Base-by-base conservation (phyloP, 1,140 invertebrate species). In the Bombus turneri region DNA sequence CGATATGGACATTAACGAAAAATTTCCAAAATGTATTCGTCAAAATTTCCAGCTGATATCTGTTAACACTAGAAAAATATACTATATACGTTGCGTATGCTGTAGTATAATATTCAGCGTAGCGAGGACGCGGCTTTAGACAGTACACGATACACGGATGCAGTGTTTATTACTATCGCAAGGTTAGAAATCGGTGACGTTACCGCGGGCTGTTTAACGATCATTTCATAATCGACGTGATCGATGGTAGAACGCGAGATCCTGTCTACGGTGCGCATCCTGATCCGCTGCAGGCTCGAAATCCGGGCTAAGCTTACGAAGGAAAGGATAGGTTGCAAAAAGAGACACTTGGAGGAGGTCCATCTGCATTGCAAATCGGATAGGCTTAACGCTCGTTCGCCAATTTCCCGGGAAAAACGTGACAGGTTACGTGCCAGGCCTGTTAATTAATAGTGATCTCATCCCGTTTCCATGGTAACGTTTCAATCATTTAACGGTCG, bases 401-500 rank as follows among this genome's bases (percentile, higher is more conserved):
- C 73, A 79, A 86, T 88, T 88, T 88, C 84, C 74, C 73, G 47
- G 69, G 87, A 81, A 88, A 87, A 82, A 87, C 79, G 83, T 82
- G 74, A 88, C 87, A 53, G 79, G 83, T 57, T 86, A 81, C 84
- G 74, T 78, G 78, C 64, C 57, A 9, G 22, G 79, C 15, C n/a
- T 82, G 59, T 59, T 68, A 82, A 88, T 82, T 86, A 75, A 80
- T 66, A 41, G 43, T 72, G 84, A 86, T 82, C 83, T 86, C 84
- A 83, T 82, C 68, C 59, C 13, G 64, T 66, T 78, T 81, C 66
- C 74, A 82, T 75, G 85, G 34, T 77, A 53, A 66, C 34, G 41
- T n/a, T 41, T 77, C 34, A 22, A 66, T 68, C 25, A 34, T 43
- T 41, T 28, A 25, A 1, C 37, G 6, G 18, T 53, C 47, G 18